Conservation (phyloP, 2,113 vertebrate species). For the Oryzias woworae region DNA sequence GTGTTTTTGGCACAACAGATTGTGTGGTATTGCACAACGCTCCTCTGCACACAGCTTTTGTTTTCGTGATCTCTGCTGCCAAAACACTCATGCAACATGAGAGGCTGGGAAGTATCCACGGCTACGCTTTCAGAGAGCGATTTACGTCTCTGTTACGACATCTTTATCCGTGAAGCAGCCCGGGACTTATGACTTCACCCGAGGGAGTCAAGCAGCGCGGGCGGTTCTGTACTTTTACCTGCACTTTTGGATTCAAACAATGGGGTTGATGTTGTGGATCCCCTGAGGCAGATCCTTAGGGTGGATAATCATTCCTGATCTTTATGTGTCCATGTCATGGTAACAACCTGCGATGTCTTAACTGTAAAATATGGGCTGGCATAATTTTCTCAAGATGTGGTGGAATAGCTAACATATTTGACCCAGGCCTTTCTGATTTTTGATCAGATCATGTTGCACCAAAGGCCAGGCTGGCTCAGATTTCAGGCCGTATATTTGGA, state of each 20-base stretch:
- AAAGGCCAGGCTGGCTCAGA: constrained; percentile 10
- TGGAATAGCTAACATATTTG: background rate
- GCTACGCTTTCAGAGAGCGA: constrained; percentile 45
- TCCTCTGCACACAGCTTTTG: constrained; percentile 49
- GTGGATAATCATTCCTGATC: background rate
- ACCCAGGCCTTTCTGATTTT: constrained; percentile 3
- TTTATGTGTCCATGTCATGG: background rate
- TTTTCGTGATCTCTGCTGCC: constrained; percentile 55
- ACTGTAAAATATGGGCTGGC: constrained; percentile 3
- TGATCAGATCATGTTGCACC: constrained; percentile 21
- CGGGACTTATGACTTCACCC: constrained; percentile 40
- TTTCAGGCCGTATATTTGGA: constrained; percentile 15
- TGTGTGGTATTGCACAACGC: constrained; percentile 42
- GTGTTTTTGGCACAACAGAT: constrained; percentile 15
- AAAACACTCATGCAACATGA: constrained; percentile 58
- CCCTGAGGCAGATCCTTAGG: background rate
- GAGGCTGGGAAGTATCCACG: constrained; percentile 60
- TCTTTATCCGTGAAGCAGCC: constrained; percentile 44
- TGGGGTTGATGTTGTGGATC: background rate
- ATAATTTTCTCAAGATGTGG: constrained; percentile 30
- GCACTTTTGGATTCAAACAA: constrained; percentile 18
- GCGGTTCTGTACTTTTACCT: constrained; percentile 7
- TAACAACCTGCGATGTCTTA: constrained; percentile 2
- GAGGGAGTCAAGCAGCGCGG: constrained; percentile 20
- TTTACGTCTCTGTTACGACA: constrained; percentile 48